Base-by-base conservation (phyloP, 2,797 vertebrate species). In the Leptatherina wallacei region DNA sequence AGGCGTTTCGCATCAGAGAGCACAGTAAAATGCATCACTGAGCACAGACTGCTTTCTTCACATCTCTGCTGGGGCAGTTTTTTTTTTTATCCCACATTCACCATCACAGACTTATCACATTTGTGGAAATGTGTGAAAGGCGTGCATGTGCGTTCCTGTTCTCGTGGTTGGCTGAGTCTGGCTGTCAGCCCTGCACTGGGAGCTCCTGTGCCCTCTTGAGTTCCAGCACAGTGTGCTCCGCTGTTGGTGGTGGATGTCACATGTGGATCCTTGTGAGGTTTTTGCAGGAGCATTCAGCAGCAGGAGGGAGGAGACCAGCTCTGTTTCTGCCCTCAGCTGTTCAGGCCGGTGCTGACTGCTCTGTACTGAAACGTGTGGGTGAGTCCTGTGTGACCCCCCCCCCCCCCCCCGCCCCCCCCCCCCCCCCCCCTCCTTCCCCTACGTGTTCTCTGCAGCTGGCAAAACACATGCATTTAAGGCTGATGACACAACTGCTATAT, bases 211-310 rank as follows among this genome's bases (percentile, higher is more conserved):
- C 75, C 61, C 51, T 61, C 67, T n/a, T 3, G 65, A 65, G 72
- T 64, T 77, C 67, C 83, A 68, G 77, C 79, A 80, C 71, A 70
- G 81, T 55, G 81, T 36, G 27, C 61, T 78, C 77, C 81, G 73
- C 79, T 88, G 77, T 78, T 52, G 65, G 60, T 76, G 82, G 44
- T 80, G 84, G 65, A 77, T 74, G 85, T 91, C 92, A 93, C 92
- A 93, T 93, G 92, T 81, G 83, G 69, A 77, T 88, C 88, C 92
- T 92, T 93, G 92, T 93, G 92, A 93, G 90, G 73, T 60, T 58
- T 78, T 80, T 35, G 71, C 78, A 78, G 85, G 71, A 86, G 79
- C 73, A 66, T 56, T 38, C 75, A 83, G 77, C 77, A 82, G 83
- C 85, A 73, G 80, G 73, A 88, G 84, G 85, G 90, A 85, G 88